Evolutionary conservation across 2,113 vertebrate species (phyloP), one percentile per base, ranked within the genome.

Genomic region (Amblyornis subalaris): DNA sequence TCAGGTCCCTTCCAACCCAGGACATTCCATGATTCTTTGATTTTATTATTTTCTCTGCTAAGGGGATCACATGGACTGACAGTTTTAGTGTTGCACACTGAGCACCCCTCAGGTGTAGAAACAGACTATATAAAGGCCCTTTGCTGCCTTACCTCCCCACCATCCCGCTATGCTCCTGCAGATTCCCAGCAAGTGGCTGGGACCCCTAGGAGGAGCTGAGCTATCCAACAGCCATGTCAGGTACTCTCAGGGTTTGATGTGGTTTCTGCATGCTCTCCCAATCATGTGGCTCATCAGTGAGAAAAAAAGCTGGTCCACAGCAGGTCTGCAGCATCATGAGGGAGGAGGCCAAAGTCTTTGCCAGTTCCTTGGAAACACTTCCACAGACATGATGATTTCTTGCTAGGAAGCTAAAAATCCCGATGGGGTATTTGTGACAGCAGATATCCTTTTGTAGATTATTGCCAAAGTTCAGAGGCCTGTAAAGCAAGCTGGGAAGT

Each of bases 211-310:
- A 76, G 17, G 8, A 58, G 23, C 25, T 55, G 48, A 62, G 38
- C 4, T 8, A 28, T 11, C 47, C 23, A 18, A 18, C 2, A 23
- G 28, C n/a, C 3, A 0, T 24, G 36, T 7, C 33, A 69, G 12
- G 12, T 35, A 40, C 12, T 71, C 6, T 0, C 12, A 48, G 71
- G 12, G 5, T 31, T 45, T 57, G 18, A 19, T 33, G 40, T 36
- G 12, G 12, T 33, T 88, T 78, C 81, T 72, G 28, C 2, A 5
- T 2, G 0, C 31, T 70, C n/a, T 22, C 17, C 42, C 78, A 14
- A 50, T 5, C 25, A 50, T 6, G 2, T 1, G 1, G 33, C 20
- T 70, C 9, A 6, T 24, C 42, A 54, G 12, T 1, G 1, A 16
- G 28, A n/a, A 65, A 36, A 61, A 7, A 35, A 16, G 2, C 24